These are phyloP conservation scores for Alaudala cheleensis DNA, from an alignment of 2,113 vertebrate genomes.

Conservation along the genomic window DNA sequence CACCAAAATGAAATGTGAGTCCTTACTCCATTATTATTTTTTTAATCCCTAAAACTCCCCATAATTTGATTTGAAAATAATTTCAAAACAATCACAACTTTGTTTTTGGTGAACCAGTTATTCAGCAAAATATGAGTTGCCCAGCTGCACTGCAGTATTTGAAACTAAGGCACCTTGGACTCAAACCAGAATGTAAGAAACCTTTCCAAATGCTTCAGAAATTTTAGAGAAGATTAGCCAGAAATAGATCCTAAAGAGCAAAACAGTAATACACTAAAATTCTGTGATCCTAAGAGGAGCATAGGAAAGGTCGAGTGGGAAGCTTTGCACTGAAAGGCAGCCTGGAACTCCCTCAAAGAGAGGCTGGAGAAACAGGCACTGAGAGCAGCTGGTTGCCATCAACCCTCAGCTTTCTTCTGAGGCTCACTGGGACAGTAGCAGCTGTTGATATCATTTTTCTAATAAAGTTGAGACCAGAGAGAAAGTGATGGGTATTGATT, in stretches of 20 bases:
- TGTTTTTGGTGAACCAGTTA: background rate
- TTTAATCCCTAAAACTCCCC: background rate
- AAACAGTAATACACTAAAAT: background rate
- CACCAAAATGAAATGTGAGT: background rate
- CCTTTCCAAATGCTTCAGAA: background rate
- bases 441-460: background rate
- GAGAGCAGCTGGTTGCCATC: background rate
- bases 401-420: background rate
- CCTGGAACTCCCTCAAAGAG: background rate
- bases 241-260: background rate
- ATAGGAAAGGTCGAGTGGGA: background rate
- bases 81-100: background rate
- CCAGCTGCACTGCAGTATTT: conserved; percentile 22
- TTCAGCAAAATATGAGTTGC: background rate
- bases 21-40: background rate
- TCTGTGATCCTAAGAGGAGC: background rate
- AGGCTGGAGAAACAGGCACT: background rate
- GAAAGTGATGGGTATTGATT: conserved; percentile 30
- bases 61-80: background rate
- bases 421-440: background rate
- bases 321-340: background rate
- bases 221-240: background rate
- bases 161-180: conserved; percentile 7
- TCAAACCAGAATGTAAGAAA: background rate
- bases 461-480: conserved; percentile 16